phyloP scores from a whole-genome alignment of 2,113 vertebrate genomes.

The Dascyllus trimaculatus region DNA sequence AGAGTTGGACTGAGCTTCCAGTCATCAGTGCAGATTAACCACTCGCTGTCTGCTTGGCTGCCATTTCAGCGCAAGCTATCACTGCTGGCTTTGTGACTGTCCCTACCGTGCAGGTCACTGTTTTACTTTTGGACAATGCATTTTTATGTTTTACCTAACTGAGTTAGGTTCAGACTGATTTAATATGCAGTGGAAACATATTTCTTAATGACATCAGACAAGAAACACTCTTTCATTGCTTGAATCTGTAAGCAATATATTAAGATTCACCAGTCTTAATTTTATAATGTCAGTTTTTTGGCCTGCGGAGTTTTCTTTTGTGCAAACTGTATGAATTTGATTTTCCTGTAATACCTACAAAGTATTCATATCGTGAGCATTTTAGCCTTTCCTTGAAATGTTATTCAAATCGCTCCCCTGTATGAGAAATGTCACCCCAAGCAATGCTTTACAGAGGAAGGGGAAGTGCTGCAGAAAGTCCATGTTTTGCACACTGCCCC shows the following conservation, averaged over 20 bases:
- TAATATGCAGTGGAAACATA: slow-evolving; percentile 19
- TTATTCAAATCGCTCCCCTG: slow-evolving; percentile 50
- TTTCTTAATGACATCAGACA: slow-evolving; percentile 24
- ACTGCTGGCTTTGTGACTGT: slow-evolving; percentile 56
- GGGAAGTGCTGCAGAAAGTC: slow-evolving; percentile 66
- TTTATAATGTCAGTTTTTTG: slow-evolving; percentile 14
- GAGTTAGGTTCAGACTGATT: slow-evolving; percentile 31
- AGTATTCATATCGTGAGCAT: slow-evolving; percentile 43
- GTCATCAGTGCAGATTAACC: slow-evolving; percentile 82
- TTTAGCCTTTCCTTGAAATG: slow-evolving; percentile 55
- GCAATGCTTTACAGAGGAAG: slow-evolving; percentile 54
- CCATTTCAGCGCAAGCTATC: slow-evolving; percentile 65
- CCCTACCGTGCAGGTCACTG: slow-evolving; percentile 53
- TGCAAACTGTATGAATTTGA: slow-evolving; percentile 12
- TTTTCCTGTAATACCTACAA: slow-evolving; percentile 43
- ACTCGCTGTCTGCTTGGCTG: slow-evolving; percentile 74
- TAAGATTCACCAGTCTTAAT: slow-evolving; percentile 14
- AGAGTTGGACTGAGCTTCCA: slow-evolving; percentile 77
- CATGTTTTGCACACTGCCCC: slow-evolving; percentile 51
- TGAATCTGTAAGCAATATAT: slow-evolving; percentile 18
- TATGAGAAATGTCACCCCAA: slow-evolving; percentile 47
- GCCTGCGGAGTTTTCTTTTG: slow-evolving; percentile 19
- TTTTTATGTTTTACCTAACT: slow-evolving; percentile 32
- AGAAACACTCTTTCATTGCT: slow-evolving; percentile 5
- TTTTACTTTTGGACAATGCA: slow-evolving; percentile 51